A percentile compares a stretch with the other conserved stretches of the same genome.
Conservation (phyloP, 2,797 vertebrate genomes). For the Eulemur coronatus region DNA sequence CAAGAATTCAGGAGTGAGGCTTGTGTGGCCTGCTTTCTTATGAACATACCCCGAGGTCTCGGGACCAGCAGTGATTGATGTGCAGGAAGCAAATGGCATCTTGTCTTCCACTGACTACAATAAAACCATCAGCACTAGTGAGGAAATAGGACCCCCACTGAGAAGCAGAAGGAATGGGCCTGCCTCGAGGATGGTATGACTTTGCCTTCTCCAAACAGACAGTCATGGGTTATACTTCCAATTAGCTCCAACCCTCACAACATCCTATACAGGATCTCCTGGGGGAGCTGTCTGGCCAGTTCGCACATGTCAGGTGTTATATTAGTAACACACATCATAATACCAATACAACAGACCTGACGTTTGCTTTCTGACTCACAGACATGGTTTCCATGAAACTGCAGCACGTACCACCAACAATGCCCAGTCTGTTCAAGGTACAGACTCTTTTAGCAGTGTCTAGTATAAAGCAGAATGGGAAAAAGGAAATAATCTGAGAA, state of each 20-base stretch:
- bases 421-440: slow-evolving; percentile 29
- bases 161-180: slow-evolving; percentile 57
- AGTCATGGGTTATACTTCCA: slow-evolving; percentile 25
- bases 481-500: background rate
- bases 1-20: slow-evolving; percentile 37
- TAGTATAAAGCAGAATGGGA: background rate
- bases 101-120: slow-evolving; percentile 71
- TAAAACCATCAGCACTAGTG: slow-evolving; percentile 55
- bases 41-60: slow-evolving; percentile 54
- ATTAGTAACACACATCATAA: slow-evolving; percentile 31
- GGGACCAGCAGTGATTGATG: slow-evolving; percentile 74
- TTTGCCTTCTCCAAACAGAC: background rate
- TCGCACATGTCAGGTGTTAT: slow-evolving; percentile 30
- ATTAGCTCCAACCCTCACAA: background rate
- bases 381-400: background rate
- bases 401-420: background rate
- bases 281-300: slow-evolving; percentile 6
- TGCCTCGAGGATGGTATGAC: slow-evolving; percentile 1
- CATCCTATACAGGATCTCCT: background rate
- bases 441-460: slow-evolving; percentile 14
- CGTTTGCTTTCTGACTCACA: slow-evolving; percentile 34
- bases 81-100: slow-evolving; percentile 80
- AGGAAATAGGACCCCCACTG: slow-evolving; percentile 56
- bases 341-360: slow-evolving; percentile 7
- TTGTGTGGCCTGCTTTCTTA: slow-evolving; percentile 58